A percentile compares a stretch with the other conserved stretches of the same genome.
Evolutionary conservation across 2,797 vertebrate species (phyloP).

Genomic region (Psittacula derbiana): DNA sequence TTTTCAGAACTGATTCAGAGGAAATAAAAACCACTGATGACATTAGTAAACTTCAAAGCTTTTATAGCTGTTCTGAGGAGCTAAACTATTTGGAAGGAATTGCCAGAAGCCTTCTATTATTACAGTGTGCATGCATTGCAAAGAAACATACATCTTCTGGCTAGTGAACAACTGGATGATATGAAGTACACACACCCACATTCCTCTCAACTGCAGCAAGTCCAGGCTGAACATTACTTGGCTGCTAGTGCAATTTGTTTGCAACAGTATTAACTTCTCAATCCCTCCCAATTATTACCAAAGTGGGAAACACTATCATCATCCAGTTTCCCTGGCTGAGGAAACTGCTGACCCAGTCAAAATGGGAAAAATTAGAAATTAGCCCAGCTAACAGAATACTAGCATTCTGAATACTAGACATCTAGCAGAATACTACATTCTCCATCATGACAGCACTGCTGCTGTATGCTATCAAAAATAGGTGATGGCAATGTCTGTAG

Average conservation of each 20-base stretch:
- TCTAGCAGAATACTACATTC: neutral
- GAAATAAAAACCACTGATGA: neutral
- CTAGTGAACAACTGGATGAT: neutral
- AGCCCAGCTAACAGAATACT: neutral
- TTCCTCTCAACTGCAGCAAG: neutral
- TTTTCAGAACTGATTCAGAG: neutral
- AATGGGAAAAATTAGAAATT: neutral
- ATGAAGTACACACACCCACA: neutral
- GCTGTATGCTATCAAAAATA: neutral
- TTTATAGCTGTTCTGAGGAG: neutral
- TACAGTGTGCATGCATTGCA: neutral
- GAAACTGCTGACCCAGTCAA: neutral
- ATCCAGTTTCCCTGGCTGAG: neutral
- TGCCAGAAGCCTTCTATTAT: neutral
- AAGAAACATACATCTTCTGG: neutral
- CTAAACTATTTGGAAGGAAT: neutral
- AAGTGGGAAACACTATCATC: neutral
- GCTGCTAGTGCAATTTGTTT: neutral
- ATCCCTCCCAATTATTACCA: neutral
- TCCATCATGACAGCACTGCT: neutral
- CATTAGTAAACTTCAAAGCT: neutral
- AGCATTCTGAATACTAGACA: no score
- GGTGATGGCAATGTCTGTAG: neutral
- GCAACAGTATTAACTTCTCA: neutral
- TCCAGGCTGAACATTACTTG: neutral